These are phyloP conservation scores for Julus scanicus DNA, from an alignment of 2,888 invertebrate species.

Conservation along the genomic window DNA sequence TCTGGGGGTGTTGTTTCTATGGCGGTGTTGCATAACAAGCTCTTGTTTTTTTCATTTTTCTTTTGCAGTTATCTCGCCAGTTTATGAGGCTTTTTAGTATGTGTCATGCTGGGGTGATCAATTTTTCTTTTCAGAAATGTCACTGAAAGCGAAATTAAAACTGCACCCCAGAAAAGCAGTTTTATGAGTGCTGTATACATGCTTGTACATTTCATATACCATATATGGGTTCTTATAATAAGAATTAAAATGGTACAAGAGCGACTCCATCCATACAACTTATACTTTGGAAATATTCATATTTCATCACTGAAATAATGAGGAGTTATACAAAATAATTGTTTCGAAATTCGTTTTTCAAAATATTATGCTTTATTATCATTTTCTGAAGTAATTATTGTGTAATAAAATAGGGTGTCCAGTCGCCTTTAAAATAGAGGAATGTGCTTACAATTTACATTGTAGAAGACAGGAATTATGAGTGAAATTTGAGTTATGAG, in stretches of 20 bases:
- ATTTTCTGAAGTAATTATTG: too few species aligned
- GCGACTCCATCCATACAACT: background rate
- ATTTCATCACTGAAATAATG: background rate
- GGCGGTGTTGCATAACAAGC: background rate
- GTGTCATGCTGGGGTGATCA: conserved; percentile 43
- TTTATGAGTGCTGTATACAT: background rate
- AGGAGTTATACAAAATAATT: background rate
- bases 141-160: conserved; percentile 27
- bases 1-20: background rate
- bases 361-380: too few species aligned
- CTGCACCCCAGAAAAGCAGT: background rate
- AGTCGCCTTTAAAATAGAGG: too few species aligned
- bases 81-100: conserved; percentile 45
- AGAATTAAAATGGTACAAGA: background rate
- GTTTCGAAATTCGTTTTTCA: background rate
- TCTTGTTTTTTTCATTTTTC: background rate
- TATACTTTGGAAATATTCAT: background rate
- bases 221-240: background rate
- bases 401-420: too few species aligned
- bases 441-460: too few species aligned
- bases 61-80: conserved; percentile 10
- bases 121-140: conserved; percentile 44
- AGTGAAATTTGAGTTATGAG: too few species aligned
- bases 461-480: too few species aligned
- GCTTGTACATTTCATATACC: too few species aligned